These are phyloP conservation scores for Patella pellucida DNA, from an alignment of 2,888 invertebrate genomes.

Conservation along the genomic window DNA sequence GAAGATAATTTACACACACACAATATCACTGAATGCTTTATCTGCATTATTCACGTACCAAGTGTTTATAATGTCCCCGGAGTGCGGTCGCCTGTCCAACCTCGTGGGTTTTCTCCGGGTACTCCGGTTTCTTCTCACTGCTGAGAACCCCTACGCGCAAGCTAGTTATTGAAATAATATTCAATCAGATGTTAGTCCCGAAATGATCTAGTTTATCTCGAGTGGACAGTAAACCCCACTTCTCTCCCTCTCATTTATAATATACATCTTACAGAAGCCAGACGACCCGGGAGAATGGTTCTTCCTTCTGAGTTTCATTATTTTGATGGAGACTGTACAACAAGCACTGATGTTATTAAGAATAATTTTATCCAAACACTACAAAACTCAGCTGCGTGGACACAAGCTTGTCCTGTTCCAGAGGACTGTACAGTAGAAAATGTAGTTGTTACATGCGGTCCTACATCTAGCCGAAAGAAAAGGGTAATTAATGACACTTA, in stretches of 20 bases:
- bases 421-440: conserved; percentile 32
- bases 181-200: too few relatives aligned
- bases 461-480: conserved; percentile 20
- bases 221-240: too few relatives aligned
- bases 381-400: conserved; percentile 22
- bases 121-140: too few relatives aligned
- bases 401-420: conserved; percentile 27
- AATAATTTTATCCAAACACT: conserved; percentile 34
- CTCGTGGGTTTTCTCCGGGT: too few relatives aligned
- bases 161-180: too few relatives aligned
- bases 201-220: too few relatives aligned
- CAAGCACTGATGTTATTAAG: conserved; percentile 28
- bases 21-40: too few relatives aligned
- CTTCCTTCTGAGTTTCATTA: conserved; percentile 36
- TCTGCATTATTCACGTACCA: background rate
- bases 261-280: background rate
- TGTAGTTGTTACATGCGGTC: conserved; percentile 36
- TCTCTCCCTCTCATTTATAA: too few relatives aligned
- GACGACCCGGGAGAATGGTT: conserved; percentile 21
- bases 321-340: conserved; percentile 31
- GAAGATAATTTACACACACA: too few relatives aligned
- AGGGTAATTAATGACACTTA: conserved; percentile 1
- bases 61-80: too few relatives aligned
- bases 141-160: too few relatives aligned
- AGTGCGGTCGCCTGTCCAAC: too few relatives aligned